A percentile compares a stretch with the other conserved stretches of the same genome.
These are phyloP conservation scores for Lepidothrix coronata DNA, from an alignment of 2,113 vertebrate species.

Conservation along the genomic window DNA sequence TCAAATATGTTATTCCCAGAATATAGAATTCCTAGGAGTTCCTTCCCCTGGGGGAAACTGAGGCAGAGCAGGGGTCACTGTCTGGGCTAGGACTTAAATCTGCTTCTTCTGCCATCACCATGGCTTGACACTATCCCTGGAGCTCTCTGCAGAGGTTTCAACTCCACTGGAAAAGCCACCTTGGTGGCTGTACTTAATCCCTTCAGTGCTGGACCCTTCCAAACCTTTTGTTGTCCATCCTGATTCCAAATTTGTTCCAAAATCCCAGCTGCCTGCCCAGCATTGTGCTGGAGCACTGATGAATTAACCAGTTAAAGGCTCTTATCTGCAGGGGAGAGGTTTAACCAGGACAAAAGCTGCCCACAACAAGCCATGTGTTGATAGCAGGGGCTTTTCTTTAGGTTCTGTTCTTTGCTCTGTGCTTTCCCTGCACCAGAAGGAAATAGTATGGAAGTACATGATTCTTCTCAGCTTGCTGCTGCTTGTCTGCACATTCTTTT, in stretches of 20 bases:
- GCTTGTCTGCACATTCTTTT: background rate
- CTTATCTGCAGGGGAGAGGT: background rate
- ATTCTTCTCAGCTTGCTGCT: background rate
- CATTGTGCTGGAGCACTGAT: background rate
- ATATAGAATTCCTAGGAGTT: background rate
- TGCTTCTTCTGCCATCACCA: background rate
- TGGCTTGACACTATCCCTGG: background rate
- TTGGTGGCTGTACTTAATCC: background rate
- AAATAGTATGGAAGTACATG: background rate
- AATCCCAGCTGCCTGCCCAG: background rate
- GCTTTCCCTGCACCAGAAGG: background rate
- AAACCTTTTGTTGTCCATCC: background rate
- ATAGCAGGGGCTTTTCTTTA: background rate
- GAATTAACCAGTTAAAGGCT: background rate
- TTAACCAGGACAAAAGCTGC: background rate
- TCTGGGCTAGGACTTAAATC: background rate
- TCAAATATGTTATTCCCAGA: background rate
- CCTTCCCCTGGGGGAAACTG: background rate
- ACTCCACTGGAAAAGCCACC: background rate
- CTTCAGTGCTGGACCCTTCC: background rate
- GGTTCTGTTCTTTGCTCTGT: background rate
- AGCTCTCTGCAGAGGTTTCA: background rate
- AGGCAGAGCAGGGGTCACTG: background rate
- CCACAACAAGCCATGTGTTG: background rate
- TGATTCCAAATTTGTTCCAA: background rate